Conservation (phyloP, 2,797 vertebrate genomes). For the Hafferia zeledoni region DNA sequence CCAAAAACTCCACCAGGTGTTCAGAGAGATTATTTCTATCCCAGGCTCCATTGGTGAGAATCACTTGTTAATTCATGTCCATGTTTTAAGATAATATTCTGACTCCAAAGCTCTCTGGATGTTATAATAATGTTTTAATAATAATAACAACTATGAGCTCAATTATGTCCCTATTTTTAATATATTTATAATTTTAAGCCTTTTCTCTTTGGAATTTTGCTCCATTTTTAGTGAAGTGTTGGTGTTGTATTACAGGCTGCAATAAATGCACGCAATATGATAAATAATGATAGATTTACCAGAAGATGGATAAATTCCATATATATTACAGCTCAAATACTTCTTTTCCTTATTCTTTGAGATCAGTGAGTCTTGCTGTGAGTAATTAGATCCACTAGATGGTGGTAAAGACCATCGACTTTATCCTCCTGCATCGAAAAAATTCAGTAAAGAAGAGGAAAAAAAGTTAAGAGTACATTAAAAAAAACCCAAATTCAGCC, state of each 20-base stretch:
- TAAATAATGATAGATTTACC: background rate
- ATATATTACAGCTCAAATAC: no score
- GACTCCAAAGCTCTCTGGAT: background rate
- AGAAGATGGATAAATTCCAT: background rate
- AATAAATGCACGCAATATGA: rapidly evolving
- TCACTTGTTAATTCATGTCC: background rate
- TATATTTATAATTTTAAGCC: background rate
- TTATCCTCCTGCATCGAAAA: background rate
- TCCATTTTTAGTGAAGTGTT: background rate
- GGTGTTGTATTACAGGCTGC: rapidly evolving
- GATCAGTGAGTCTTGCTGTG: conserved; percentile 25
- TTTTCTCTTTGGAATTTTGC: background rate
- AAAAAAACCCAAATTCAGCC: background rate
- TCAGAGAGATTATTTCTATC: background rate
- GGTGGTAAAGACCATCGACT: conserved; percentile 77
- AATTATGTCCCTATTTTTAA: no score
- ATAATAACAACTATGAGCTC: background rate
- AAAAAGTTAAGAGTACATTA: background rate
- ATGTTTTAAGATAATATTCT: background rate
- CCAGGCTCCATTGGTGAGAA: background rate
- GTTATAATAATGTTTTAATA: background rate
- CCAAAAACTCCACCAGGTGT: background rate
- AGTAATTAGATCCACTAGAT: conserved; percentile 74
- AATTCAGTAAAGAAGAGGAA: background rate
- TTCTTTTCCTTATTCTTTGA: background rate